Percentiles rank a stretch among this genome's conserved stretches.
These are phyloP conservation scores for Pristionchus maxplancki DNA, from an alignment of 2,888 invertebrate genomes.

Conservation along the genomic window DNA sequence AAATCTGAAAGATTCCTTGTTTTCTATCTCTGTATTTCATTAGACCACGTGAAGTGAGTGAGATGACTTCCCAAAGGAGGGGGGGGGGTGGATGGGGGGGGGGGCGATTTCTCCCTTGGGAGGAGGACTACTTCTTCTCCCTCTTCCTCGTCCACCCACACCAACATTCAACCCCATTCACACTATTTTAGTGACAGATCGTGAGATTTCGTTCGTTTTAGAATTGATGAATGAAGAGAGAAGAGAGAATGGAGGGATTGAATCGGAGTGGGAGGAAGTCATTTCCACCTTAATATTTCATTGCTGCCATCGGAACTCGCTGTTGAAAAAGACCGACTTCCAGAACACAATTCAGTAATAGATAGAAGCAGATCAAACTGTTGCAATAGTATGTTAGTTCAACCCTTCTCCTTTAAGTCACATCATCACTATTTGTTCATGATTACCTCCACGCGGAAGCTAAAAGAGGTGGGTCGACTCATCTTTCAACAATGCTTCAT, in stretches of 20 bases:
- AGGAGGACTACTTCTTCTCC: background rate
- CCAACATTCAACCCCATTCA: background rate
- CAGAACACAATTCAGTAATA: background rate
- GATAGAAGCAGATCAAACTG: background rate
- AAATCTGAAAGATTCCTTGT: constrained; percentile 8
- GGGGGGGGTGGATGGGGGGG: background rate
- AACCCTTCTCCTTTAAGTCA: background rate
- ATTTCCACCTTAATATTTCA: background rate
- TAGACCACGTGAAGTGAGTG: background rate
- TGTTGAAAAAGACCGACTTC: background rate
- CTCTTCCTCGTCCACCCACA: constrained; percentile 16
- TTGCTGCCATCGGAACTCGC: background rate
- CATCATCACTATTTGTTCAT: background rate
- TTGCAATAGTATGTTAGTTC: too few species aligned
- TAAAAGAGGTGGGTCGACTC: constrained; percentile 12
- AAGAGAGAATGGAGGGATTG: background rate
- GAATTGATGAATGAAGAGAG: constrained; percentile 21
- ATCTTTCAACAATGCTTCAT: background rate
- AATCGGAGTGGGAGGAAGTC: constrained; percentile 18
- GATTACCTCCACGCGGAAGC: background rate
- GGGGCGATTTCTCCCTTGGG: background rate
- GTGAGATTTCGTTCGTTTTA: background rate
- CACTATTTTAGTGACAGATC: constrained; percentile 27
- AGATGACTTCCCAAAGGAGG: background rate
- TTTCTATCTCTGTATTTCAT: background rate